A percentile compares a stretch with the other conserved stretches of the same genome.
Evolutionary conservation across 2,113 vertebrate genomes (phyloP).

Genomic region (Bungarus multicinctus): DNA sequence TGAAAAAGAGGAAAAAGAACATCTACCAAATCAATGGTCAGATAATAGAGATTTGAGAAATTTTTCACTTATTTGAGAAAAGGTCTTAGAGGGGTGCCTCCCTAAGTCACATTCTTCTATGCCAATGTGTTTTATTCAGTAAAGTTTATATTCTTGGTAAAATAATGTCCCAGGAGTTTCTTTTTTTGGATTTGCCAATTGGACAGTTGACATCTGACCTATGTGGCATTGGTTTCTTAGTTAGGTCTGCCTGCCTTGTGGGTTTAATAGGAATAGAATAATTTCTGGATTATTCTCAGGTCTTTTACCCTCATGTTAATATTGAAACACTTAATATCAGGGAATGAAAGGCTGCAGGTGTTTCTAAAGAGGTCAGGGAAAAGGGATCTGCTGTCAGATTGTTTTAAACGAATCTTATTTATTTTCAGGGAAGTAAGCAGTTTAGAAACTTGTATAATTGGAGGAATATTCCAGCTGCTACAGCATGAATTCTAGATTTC

Average conservation of each 20-base stretch:
- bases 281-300: not conserved
- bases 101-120: not conserved
- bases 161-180: too few species aligned
- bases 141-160: too few species aligned
- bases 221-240: not conserved
- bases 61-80: not conserved
- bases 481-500: not conserved
- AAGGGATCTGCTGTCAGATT: not conserved
- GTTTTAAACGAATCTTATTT: not conserved
- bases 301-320: not conserved
- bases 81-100: not conserved
- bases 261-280: not conserved
- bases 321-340: not conserved
- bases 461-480: not conserved
- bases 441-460: not conserved
- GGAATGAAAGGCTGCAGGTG: not conserved
- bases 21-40: not conserved
- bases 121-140: too few species aligned
- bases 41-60: not conserved
- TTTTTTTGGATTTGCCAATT: too few species aligned
- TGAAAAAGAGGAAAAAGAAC: not conserved
- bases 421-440: not conserved
- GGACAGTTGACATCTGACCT: not conserved
- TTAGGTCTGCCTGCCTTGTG: not conserved
- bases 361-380: not conserved